A percentile compares a stretch with the other conserved stretches of the same genome.
These are phyloP conservation scores for Imbricaverruca yamaguchii DNA, from an alignment of 2,888 invertebrate species.

Conservation along the genomic window DNA sequence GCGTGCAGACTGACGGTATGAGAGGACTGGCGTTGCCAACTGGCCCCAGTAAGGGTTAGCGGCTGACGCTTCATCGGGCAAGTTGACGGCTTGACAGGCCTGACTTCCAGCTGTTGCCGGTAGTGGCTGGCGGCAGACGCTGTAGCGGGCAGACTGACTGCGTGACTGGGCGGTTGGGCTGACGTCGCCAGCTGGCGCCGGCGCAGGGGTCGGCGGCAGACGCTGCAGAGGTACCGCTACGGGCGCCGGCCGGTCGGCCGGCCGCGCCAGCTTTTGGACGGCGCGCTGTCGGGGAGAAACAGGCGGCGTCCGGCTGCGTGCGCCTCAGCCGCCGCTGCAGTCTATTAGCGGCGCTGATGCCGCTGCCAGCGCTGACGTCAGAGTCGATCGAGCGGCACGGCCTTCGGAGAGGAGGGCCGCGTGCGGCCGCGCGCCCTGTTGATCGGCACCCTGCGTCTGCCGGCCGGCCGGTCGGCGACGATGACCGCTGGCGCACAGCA, in stretches of 20 bases:
- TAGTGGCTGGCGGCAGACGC: too few relatives aligned
- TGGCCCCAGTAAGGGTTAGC: too few relatives aligned
- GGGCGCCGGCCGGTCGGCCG: background rate
- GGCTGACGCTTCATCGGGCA: background rate
- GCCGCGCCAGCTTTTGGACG: background rate
- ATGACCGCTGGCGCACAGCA: too few relatives aligned
- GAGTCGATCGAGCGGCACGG: background rate
- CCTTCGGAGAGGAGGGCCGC: background rate
- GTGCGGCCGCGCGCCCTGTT: too few relatives aligned
- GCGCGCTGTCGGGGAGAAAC: background rate
- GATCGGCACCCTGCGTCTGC: too few relatives aligned
- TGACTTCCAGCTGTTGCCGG: too few relatives aligned
- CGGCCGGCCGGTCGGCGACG: too few relatives aligned
- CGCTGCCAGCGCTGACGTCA: slow-evolving; percentile 4
- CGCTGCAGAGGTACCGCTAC: background rate
- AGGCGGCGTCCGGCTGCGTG: background rate
- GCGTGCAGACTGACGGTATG: too few relatives aligned
- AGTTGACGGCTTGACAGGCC: background rate
- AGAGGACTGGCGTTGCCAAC: too few relatives aligned
- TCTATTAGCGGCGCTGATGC: slow-evolving; percentile 11
- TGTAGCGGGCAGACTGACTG: too few relatives aligned
- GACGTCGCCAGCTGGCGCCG: too few relatives aligned
- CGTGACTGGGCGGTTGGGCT: too few relatives aligned
- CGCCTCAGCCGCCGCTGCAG: background rate
- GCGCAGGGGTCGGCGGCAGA: background rate